Conservation (phyloP, 2,888 invertebrate genomes). For the Trachelus troglodyta region DNA sequence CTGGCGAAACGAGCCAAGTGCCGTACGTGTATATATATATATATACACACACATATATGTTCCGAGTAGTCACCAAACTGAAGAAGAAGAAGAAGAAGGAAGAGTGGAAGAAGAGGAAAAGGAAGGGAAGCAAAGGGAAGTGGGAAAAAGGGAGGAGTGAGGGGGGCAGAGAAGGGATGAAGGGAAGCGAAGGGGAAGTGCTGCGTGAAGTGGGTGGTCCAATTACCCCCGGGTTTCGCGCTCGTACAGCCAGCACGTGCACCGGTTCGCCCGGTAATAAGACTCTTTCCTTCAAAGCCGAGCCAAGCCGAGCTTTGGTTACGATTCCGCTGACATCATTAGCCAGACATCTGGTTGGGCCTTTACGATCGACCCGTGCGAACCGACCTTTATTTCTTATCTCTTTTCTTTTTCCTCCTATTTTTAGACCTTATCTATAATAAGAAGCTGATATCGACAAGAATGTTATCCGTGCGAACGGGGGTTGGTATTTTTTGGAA, state of each 20-base stretch:
- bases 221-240: constrained; percentile 64
- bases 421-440: background rate
- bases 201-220: constrained; percentile 62
- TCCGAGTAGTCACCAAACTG: background rate
- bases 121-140: constrained; percentile 5
- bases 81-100: constrained; percentile 16
- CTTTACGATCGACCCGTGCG: constrained; percentile 28
- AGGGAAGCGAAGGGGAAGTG: constrained; percentile 17
- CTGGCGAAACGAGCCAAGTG: constrained; percentile 34
- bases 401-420: constrained; percentile 7
- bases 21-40: constrained; percentile 10
- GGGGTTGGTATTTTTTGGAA: too few relatives aligned
- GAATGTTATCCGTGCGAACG: background rate
- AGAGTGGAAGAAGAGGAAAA: constrained; percentile 11
- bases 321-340: constrained; percentile 67
- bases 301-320: constrained; percentile 51
- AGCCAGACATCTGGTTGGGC: constrained; percentile 64
- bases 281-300: constrained; percentile 55
- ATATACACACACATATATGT: background rate
- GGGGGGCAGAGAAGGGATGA: constrained; percentile 1
- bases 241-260: constrained; percentile 55
- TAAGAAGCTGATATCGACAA: background rate
- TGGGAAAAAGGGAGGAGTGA: constrained; percentile 9
- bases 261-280: constrained; percentile 57
- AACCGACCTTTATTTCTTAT: constrained; percentile 30